phyloP scores from a whole-genome alignment of 2,113 vertebrate genomes.

The Esox niger region DNA sequence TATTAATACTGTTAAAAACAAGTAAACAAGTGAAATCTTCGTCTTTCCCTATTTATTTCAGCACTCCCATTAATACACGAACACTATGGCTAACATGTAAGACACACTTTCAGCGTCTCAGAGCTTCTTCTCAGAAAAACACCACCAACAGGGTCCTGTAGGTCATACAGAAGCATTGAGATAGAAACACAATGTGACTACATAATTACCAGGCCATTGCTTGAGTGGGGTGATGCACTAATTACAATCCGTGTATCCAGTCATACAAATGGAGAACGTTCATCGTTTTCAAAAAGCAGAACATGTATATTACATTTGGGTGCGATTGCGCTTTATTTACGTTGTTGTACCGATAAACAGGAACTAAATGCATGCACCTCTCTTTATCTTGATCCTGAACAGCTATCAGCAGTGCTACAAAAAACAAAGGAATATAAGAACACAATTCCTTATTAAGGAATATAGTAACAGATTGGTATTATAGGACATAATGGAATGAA shows the following conservation, averaged over 20 bases:
- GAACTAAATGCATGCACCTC: slow-evolving; percentile 30
- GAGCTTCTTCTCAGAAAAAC: slow-evolving; percentile 3
- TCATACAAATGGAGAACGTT: slow-evolving; percentile 11
- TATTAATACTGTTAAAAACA: slow-evolving; percentile 72
- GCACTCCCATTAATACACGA: slow-evolving; percentile 61
- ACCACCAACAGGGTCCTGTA: background rate
- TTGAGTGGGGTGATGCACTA: slow-evolving; percentile 4
- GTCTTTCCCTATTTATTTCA: slow-evolving; percentile 62
- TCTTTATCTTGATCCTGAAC: slow-evolving; percentile 6
- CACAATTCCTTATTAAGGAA: no score
- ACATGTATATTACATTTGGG: slow-evolving; percentile 9
- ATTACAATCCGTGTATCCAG: background rate
- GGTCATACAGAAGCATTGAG: slow-evolving; percentile 20
- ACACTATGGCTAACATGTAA: slow-evolving; percentile 43
- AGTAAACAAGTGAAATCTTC: slow-evolving; percentile 48
- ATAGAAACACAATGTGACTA: background rate
- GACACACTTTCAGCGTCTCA: slow-evolving; percentile 18
- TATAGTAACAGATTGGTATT: slow-evolving; percentile 38
- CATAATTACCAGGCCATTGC: background rate
- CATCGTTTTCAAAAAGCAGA: slow-evolving; percentile 13
- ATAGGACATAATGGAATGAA: slow-evolving; percentile 46
- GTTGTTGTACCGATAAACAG: background rate
- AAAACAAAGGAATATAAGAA: slow-evolving; percentile 39
- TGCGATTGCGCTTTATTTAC: background rate
- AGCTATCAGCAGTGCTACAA: slow-evolving; percentile 25